Percentiles rank a stretch among this genome's conserved stretches.
phyloP scores from a whole-genome alignment of 2,888 invertebrate species.

The Cosmorhoe ocellata region DNA sequence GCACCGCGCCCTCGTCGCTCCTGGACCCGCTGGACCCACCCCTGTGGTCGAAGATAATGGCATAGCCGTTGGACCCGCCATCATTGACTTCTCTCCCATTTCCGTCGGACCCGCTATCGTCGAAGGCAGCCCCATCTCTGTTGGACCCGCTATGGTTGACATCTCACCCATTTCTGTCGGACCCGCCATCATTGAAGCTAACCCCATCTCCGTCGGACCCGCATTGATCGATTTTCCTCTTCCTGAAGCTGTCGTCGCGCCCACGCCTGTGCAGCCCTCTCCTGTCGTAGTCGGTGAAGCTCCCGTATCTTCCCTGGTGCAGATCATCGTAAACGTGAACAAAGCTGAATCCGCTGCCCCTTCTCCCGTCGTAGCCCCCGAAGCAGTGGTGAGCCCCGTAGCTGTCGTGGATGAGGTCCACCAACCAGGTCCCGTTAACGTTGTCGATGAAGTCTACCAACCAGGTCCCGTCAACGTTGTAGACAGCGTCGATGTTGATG shows the following conservation, averaged over 20 bases:
- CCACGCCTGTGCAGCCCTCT: constrained; percentile 6
- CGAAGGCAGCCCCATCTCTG: constrained; percentile 23
- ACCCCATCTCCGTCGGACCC: too few relatives aligned
- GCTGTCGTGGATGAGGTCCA: constrained; percentile 11
- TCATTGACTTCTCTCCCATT: constrained; percentile 17
- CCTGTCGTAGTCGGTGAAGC: constrained; percentile 18
- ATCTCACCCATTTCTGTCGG: constrained; percentile 12
- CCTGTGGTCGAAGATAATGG: background rate
- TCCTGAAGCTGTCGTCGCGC: too few relatives aligned
- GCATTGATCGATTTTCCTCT: too few relatives aligned
- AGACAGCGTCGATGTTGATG: too few relatives aligned
- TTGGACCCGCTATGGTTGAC: constrained; percentile 19
- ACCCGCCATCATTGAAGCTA: too few relatives aligned
- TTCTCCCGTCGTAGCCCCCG: constrained; percentile 19
- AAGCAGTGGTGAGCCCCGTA: constrained; percentile 24
- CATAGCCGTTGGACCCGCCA: background rate
- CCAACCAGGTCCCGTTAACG: too few relatives aligned
- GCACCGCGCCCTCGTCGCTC: constrained; percentile 27
- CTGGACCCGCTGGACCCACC: constrained; percentile 31
- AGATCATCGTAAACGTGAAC: constrained; percentile 45
- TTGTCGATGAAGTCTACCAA: too few relatives aligned
- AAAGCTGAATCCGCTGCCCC: constrained; percentile 17
- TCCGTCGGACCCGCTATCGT: constrained; percentile 31
- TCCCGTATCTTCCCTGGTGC: constrained; percentile 38
- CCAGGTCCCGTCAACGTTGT: too few relatives aligned